Evolutionary conservation across 2,113 vertebrate genomes (phyloP), one percentile per base, ranked within the genome.

Genomic region (Delphinus delphis): DNA sequence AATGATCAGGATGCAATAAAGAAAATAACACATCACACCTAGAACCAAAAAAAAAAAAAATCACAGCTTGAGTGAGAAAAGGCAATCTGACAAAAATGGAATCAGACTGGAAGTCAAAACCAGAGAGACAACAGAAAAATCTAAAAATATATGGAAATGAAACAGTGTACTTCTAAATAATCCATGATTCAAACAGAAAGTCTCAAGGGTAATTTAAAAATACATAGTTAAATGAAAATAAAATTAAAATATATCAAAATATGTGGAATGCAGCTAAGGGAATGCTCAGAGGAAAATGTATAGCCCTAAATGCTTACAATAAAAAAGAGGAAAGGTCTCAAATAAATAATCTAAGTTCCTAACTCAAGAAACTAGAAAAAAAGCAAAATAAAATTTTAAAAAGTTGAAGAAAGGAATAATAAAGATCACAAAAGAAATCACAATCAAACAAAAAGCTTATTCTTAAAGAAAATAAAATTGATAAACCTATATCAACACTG

Each of bases 331-430:
- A 67, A 85, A 92, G 12, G 53, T 50, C 71, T 84, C 70, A 80
- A 83, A 38, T 47, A 44, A 81, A 12, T 81, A 74, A 28, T 85
- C 44, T 81, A 88, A 50, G 41, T 65, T 95, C 68, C 15, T 55
- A 70, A 58, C 20, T 88, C n/a, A 63, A 92, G 26, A 92, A 96
- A 94, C 65, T 55, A 63, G 41, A 63, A 68, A 88, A 68, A 86
- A 68, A n/a, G 33, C 4, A 62, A 85, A 94, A 74, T 62, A 76
- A 81, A 47, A 14, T 8, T 36, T 81, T 68, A 87, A 26, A 33
- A 82, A 91, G 10, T 3, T 81, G 36, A 76, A 86, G 38, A 44
- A 70, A 50, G 81, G 8, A 63, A 47, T 47, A 94, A 91, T 53
- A 76, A 82, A 73, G 17, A 87, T 20, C 28, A 81, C 26, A 81